A percentile compares a stretch with the other conserved stretches of the same genome.
Evolutionary conservation across 2,797 vertebrate genomes (phyloP).

Genomic region (Nasua narica): DNA sequence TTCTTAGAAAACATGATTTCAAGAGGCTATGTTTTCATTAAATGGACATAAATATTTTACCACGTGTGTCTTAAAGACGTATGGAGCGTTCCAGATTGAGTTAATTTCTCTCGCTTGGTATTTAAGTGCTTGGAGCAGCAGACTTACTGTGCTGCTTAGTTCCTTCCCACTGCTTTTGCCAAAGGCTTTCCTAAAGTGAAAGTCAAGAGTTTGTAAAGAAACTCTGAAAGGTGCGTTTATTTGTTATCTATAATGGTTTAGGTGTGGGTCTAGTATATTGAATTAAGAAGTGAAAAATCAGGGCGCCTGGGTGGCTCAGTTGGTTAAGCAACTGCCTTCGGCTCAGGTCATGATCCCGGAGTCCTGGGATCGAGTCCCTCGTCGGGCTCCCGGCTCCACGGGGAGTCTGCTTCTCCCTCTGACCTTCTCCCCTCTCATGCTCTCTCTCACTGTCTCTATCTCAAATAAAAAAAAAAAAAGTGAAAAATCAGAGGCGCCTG

Average conservation of each 20-base stretch:
- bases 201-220: slow-evolving; percentile 14
- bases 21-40: not conserved
- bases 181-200: slow-evolving; percentile 40
- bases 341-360: too few relatives aligned
- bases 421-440: too few relatives aligned
- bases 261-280: not conserved
- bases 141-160: not conserved
- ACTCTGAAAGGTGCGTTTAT: slow-evolving; percentile 41
- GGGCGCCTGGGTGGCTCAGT: too few relatives aligned
- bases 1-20: slow-evolving; percentile 44
- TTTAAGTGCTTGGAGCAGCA: slow-evolving; percentile 1
- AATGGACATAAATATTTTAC: not conserved
- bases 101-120: slow-evolving; percentile 53
- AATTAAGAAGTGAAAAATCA: slow-evolving; percentile 52
- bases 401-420: too few relatives aligned
- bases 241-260: slow-evolving; percentile 37
- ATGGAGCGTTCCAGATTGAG: not conserved
- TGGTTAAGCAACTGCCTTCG: too few relatives aligned
- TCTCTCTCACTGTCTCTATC: too few relatives aligned
- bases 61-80: not conserved
- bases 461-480: too few relatives aligned
- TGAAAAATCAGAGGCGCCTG: too few relatives aligned
- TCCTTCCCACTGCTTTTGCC: not conserved
- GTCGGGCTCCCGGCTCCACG: too few relatives aligned
- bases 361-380: too few relatives aligned